phyloP scores from a whole-genome alignment of 2,797 vertebrate genomes.

The Pteronotus mesoamericanus region DNA sequence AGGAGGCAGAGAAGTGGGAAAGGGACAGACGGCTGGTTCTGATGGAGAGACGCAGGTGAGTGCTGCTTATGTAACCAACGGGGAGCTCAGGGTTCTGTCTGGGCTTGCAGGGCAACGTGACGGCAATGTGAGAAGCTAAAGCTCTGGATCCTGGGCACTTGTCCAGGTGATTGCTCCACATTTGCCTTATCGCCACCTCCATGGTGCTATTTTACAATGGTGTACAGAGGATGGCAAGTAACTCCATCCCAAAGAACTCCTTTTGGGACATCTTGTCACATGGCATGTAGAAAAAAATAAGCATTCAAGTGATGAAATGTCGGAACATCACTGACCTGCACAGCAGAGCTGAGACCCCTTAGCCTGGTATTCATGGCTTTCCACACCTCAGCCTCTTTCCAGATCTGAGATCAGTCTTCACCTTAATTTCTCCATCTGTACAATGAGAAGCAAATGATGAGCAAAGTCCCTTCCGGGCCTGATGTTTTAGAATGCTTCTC shows the following conservation, averaged over 20 bases:
- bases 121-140: not conserved
- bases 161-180: not conserved
- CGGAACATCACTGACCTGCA: not conserved
- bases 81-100: not conserved
- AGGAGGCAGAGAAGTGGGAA: not conserved
- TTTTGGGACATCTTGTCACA: conserved; percentile 18
- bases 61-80: not conserved
- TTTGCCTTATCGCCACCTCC: not conserved
- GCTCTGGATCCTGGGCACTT: not conserved
- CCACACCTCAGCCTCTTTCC: not conserved
- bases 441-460: not conserved
- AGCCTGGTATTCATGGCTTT: not conserved
- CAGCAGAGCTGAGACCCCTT: not conserved
- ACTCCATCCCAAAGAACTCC: not conserved
- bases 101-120: not conserved
- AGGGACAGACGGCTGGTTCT: not conserved
- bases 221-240: not conserved
- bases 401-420: not conserved
- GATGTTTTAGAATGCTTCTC: not conserved
- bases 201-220: not conserved
- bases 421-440: not conserved
- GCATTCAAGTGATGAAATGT: not conserved
- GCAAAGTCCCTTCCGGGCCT: not conserved
- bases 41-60: not conserved
- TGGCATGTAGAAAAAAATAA: conserved; percentile 30